Evolutionary conservation across 2,797 vertebrate species (phyloP).

Genomic region (Danio kyathit): DNA sequence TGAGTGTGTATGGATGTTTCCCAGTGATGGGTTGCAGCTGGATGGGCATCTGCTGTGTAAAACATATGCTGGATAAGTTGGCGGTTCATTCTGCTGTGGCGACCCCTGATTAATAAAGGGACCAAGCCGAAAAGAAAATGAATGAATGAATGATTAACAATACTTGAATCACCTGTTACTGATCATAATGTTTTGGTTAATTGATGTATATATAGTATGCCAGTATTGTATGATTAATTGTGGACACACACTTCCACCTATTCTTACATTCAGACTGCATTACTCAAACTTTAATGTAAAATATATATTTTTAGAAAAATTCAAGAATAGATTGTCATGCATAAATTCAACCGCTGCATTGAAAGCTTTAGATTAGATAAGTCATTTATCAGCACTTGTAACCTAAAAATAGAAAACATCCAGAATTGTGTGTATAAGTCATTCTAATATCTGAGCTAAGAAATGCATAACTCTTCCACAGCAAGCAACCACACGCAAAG

Average conservation of each 20-base stretch:
- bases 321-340: not conserved
- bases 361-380: not conserved
- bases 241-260: not conserved
- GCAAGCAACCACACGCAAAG: conserved; percentile 86
- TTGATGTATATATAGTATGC: too few species aligned
- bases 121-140: too few species aligned
- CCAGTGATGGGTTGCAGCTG: too few species aligned
- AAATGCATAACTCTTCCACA: conserved; percentile 18
- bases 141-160: too few species aligned
- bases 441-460: not conserved
- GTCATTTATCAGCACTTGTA: not conserved
- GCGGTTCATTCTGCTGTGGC: too few species aligned
- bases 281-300: too few species aligned
- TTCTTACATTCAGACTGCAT: not conserved
- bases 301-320: not conserved
- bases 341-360: not conserved
- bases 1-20: too few species aligned
- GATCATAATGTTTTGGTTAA: too few species aligned
- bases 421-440: not conserved
- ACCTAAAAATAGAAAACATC: not conserved
- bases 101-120: too few species aligned
- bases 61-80: too few species aligned
- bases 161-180: too few species aligned
- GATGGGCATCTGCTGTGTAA: too few species aligned
- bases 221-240: not conserved